Percentiles rank a stretch among this genome's conserved stretches.
These are phyloP conservation scores for Acromyrmex echinatior DNA, from an alignment of 1,140 invertebrate species.

Conservation along the genomic window DNA sequence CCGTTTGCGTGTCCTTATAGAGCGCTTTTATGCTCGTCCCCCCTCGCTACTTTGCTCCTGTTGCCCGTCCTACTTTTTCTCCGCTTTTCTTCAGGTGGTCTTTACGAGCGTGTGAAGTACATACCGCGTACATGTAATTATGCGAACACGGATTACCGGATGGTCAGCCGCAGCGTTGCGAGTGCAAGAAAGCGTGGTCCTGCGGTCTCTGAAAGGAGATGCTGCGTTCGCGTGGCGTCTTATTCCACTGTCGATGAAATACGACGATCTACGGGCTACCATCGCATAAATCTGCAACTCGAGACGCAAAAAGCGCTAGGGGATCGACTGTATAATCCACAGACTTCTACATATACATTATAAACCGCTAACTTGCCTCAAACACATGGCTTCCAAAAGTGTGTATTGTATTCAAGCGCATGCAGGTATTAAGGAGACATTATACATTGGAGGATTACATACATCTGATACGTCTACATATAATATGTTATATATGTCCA, in stretches of 20 bases:
- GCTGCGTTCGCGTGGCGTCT: conserved; percentile 32
- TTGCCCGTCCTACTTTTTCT: conserved; percentile 21
- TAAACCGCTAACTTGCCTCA: no score
- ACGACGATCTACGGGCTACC: background rate
- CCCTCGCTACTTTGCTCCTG: background rate
- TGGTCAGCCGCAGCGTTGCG: conserved; percentile 13
- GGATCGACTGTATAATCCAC: conserved; percentile 15
- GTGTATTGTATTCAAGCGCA: no score
- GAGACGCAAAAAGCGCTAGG: conserved; percentile 14
- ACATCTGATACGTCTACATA: no score
- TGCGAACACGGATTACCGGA: conserved; percentile 40
- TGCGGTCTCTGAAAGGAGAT: background rate
- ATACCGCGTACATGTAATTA: conserved; percentile 63
- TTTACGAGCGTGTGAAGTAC: conserved; percentile 59
- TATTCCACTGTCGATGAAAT: conserved; percentile 60
- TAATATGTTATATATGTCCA: no score
- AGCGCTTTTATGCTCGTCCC: conserved; percentile 54
- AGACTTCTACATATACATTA: no score
- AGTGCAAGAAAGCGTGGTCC: conserved; percentile 28
- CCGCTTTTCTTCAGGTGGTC: conserved; percentile 11
- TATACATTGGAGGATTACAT: no score
- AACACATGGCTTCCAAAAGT: no score
- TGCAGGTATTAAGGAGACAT: no score
- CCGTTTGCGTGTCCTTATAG: conserved; percentile 61
- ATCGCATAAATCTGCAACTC: conserved; percentile 21